Evolutionary conservation across 53 echinoderm and acorn worm species (phyloP).

Genomic region (Temnopleurus reevesii): DNA sequence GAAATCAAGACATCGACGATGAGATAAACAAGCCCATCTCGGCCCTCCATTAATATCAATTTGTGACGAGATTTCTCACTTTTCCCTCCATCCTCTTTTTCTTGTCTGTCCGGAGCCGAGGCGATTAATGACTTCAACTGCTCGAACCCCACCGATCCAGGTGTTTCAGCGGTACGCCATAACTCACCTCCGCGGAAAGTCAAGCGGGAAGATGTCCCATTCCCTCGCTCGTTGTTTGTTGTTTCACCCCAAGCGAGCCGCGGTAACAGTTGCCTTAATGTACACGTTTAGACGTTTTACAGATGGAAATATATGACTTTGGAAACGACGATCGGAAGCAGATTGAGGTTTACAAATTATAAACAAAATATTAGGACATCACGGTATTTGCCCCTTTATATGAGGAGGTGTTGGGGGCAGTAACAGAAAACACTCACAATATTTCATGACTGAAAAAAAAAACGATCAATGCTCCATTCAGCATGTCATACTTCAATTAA

Average conservation of each 20-base stretch:
- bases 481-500: no score
- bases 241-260: slow-evolving; percentile 20
- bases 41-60: slow-evolving; percentile 58
- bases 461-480: no score
- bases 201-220: not conserved
- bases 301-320: slow-evolving; percentile 15
- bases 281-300: slow-evolving; percentile 40
- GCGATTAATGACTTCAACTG: slow-evolving; percentile 2
- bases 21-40: slow-evolving; percentile 59
- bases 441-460: not conserved
- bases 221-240: slow-evolving; percentile 27
- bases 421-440: not conserved
- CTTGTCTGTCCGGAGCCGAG: not conserved
- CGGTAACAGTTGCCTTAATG: slow-evolving; percentile 51
- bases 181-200: slow-evolving; percentile 27
- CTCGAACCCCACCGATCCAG: not conserved
- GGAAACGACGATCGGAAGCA: slow-evolving; percentile 20
- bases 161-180: slow-evolving; percentile 17
- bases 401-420: not conserved
- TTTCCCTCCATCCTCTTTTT: not conserved
- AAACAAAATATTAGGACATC: slow-evolving; percentile 30
- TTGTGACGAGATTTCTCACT: slow-evolving; percentile 22
- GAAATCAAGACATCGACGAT: slow-evolving; percentile 59
- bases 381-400: not conserved
- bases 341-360: slow-evolving; percentile 36